Evolutionary conservation across 2,797 vertebrate species (phyloP).

Genomic region (Rhyacichthys aspro): DNA sequence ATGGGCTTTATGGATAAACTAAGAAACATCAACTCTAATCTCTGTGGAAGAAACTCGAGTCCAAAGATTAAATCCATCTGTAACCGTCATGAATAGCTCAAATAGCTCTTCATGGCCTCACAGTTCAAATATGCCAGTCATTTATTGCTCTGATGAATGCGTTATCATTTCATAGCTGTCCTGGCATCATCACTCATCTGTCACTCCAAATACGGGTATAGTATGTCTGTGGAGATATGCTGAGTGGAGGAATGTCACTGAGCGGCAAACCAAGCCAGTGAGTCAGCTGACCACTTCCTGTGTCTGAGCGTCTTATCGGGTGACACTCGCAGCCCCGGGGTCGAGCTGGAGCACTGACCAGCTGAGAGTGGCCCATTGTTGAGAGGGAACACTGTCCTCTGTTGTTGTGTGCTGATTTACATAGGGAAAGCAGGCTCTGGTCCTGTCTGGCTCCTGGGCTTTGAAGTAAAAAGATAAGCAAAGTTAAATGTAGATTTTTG

Average conservation of each 20-base stretch:
- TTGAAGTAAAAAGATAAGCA: background rate
- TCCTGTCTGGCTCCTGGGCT: background rate
- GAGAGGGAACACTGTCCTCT: slow-evolving; percentile 31
- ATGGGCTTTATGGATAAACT: too few species aligned
- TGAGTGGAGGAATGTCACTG: slow-evolving; percentile 53
- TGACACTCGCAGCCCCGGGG: slow-evolving; percentile 41
- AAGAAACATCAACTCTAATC: too few species aligned
- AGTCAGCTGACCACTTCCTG: slow-evolving; percentile 62
- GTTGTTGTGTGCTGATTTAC: slow-evolving; percentile 17
- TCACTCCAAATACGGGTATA: slow-evolving; percentile 17
- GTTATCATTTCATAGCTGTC: slow-evolving; percentile 9
- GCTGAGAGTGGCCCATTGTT: slow-evolving; percentile 41
- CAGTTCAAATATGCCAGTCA: slow-evolving; percentile 10
- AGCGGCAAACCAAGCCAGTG: slow-evolving; percentile 22
- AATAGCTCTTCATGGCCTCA: background rate
- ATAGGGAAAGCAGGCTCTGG: background rate
- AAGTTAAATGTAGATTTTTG: background rate
- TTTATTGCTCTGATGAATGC: slow-evolving; percentile 14
- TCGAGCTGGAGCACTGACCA: slow-evolving; percentile 16
- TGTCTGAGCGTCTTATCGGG: slow-evolving; percentile 25
- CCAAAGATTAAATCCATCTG: background rate
- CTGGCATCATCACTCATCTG: slow-evolving; percentile 11
- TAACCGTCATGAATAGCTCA: background rate
- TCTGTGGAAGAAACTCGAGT: too few species aligned
- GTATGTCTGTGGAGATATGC: slow-evolving; percentile 32